Conservation (phyloP, 2,888 invertebrate genomes). For the Ischnura elegans region DNA sequence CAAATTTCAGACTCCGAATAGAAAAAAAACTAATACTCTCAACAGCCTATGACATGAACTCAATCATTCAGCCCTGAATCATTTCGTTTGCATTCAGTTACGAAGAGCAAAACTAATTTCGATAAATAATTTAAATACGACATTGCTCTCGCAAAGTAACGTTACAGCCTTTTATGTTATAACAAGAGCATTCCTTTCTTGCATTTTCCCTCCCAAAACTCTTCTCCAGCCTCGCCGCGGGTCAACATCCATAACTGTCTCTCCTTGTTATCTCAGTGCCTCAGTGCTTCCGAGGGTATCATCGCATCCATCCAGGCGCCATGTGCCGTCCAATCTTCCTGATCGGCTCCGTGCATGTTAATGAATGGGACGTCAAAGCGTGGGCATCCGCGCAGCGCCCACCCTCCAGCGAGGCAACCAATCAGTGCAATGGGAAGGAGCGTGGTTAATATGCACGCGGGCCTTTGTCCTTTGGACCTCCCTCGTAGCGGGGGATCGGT, state of each 20-base stretch:
- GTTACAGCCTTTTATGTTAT: too few species aligned
- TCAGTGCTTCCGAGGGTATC: conserved; percentile 9
- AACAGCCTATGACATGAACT: too few species aligned
- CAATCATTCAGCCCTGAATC: too few species aligned
- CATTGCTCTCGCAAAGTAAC: too few species aligned
- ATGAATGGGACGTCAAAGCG: conserved; percentile 62
- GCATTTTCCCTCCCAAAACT: background rate
- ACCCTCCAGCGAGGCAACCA: conserved; percentile 11
- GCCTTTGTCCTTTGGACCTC: conserved; percentile 35
- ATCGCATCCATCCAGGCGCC: too few species aligned
- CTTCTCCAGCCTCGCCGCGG: too few species aligned
- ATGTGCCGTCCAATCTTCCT: conserved; percentile 30
- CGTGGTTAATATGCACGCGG: conserved; percentile 59
- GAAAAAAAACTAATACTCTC: too few species aligned
- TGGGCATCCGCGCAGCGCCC: background rate
- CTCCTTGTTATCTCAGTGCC: background rate
- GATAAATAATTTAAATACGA: too few species aligned
- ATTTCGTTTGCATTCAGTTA: too few species aligned
- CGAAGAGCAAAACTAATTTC: too few species aligned
- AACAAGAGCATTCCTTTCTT: too few species aligned
- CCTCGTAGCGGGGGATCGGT: background rate
- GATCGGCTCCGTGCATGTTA: conserved; percentile 60
- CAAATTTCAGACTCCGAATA: too few species aligned
- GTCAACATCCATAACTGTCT: background rate
- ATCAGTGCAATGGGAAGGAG: conserved; percentile 55